Evolutionary conservation across 2,113 vertebrate species (phyloP).

Genomic region (Spermophilus dauricus): DNA sequence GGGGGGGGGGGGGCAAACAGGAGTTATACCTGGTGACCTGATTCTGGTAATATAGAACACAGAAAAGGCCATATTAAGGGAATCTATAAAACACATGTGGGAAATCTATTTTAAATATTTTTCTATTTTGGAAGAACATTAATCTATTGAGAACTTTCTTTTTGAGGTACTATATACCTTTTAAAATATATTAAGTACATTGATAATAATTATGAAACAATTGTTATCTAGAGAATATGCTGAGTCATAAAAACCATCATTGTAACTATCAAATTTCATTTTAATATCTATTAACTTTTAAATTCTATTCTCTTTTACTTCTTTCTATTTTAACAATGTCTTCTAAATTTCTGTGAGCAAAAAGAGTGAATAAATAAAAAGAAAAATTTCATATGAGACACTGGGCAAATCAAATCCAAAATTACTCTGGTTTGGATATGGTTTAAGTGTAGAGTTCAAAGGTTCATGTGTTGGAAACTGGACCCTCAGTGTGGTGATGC

Average conservation of each 20-base stretch:
- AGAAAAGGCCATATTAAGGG: not conserved
- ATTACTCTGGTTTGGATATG: not conserved
- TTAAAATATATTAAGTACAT: not conserved
- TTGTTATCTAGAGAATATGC: not conserved
- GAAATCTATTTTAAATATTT: not conserved
- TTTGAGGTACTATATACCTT: not conserved
- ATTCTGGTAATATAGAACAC: not conserved
- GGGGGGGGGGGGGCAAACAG: not conserved
- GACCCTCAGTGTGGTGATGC: too few relatives aligned
- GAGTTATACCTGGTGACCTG: not conserved
- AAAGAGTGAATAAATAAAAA: not conserved
- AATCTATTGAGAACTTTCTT: not conserved
- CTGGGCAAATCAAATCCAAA: not conserved
- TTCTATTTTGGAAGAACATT: not conserved
- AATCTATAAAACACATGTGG: not conserved
- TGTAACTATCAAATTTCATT: not conserved
- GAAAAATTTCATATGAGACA: not conserved
- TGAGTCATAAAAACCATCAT: not conserved
- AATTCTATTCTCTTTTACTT: not conserved
- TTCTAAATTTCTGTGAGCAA: not conserved
- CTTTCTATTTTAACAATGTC: not conserved
- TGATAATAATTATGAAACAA: slow-evolving; percentile 17
- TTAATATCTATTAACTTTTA: not conserved
- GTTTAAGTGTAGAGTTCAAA: not conserved
- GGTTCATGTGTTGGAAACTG: too few relatives aligned